These are phyloP conservation scores for Syndactyla subalaris DNA, from an alignment of 2,797 vertebrate genomes.

Conservation along the genomic window DNA sequence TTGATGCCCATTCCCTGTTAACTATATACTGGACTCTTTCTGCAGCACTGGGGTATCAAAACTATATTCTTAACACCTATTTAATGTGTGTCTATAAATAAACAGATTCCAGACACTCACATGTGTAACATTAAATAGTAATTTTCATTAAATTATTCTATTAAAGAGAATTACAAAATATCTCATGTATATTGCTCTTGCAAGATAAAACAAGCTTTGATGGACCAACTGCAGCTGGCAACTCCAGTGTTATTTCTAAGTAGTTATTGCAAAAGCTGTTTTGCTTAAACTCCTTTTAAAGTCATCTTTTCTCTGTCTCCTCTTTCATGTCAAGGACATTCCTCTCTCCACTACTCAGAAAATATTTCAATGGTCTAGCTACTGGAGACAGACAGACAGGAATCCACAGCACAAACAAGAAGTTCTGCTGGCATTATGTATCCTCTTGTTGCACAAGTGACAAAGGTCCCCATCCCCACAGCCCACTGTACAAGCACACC, in stretches of 20 bases:
- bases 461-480: neutral
- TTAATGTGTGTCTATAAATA: fast-evolving
- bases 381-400: neutral
- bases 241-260: neutral
- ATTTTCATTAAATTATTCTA: neutral
- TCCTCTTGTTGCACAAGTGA: neutral
- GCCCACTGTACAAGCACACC: neutral
- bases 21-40: neutral
- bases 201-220: neutral
- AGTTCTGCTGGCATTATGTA: fast-evolving
- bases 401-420: neutral
- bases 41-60: neutral
- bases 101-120: neutral
- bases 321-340: neutral
- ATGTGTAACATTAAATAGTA: neutral
- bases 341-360: neutral
- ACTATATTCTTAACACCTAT: neutral
- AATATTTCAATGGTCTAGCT: neutral
- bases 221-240: fast-evolving
- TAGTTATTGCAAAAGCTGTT: neutral
- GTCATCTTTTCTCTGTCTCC: fast-evolving
- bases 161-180: neutral
- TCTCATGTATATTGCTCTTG: neutral
- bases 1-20: neutral
- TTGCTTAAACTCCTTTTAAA: neutral